A percentile compares a stretch with the other conserved stretches of the same genome.
Evolutionary conservation across 2,888 invertebrate genomes (phyloP).

Genomic region (Rotaria macrura): DNA sequence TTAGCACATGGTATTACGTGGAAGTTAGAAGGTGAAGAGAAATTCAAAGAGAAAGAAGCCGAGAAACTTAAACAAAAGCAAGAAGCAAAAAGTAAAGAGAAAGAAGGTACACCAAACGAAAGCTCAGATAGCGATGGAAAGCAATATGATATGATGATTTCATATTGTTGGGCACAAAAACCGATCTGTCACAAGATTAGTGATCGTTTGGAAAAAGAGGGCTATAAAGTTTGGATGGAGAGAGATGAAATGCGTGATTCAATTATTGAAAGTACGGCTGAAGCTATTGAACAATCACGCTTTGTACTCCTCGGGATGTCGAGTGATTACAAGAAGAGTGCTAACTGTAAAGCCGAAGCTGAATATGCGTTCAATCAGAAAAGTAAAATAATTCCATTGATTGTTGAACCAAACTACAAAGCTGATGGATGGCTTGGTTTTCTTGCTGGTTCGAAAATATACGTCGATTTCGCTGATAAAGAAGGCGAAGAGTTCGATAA

Average conservation of each 20-base stretch:
- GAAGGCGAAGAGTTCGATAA: neutral
- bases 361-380: slow-evolving; percentile 18
- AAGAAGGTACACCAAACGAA: neutral
- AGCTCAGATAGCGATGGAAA: neutral
- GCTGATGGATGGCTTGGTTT: slow-evolving; percentile 16
- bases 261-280: neutral
- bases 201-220: neutral
- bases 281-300: neutral
- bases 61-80: no score
- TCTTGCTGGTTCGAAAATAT: neutral
- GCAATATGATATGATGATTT: slow-evolving; percentile 2
- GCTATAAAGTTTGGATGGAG: slow-evolving; percentile 13
- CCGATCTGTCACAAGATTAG: neutral
- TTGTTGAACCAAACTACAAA: neutral
- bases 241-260: slow-evolving; percentile 6
- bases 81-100: no score
- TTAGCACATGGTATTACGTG: neutral
- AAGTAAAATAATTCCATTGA: neutral
- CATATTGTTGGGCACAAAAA: neutral
- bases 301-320: slow-evolving; percentile 16
- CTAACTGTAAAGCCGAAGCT: slow-evolving; percentile 12
- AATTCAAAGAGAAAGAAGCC: no score
- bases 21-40: neutral
- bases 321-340: neutral
- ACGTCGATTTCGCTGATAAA: neutral